These are phyloP conservation scores for Drosophila tristis DNA, from an alignment of 1,140 invertebrate genomes.

Conservation along the genomic window DNA sequence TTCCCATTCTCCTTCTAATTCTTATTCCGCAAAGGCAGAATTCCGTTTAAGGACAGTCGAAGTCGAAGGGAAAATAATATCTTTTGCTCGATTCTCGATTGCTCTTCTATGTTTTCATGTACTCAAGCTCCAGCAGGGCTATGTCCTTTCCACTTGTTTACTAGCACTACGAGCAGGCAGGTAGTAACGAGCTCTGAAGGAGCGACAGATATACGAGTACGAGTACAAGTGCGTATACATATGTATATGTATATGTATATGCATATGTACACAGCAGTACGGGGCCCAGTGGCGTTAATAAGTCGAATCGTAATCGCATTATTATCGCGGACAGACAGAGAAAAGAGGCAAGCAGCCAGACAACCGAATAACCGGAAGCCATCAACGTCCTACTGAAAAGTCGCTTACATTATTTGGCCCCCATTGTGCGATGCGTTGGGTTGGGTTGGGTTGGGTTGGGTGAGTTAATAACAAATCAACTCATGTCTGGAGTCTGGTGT, in stretches of 20 bases:
- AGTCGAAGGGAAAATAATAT: no score
- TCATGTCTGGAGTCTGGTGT: no score
- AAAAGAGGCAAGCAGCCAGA: conserved; percentile 5
- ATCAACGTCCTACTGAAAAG: conserved; percentile 21
- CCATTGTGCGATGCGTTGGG: conserved; percentile 1
- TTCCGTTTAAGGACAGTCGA: no score
- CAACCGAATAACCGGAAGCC: conserved; percentile 14
- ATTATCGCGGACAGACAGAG: conserved; percentile 54
- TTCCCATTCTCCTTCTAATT: not conserved
- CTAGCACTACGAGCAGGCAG: not conserved
- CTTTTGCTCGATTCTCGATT: no score
- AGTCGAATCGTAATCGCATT: conserved; percentile 76
- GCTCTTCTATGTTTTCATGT: no score
- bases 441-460: conserved; percentile 6
- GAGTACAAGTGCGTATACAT: no score
- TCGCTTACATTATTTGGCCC: conserved; percentile 16
- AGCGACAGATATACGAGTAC: conserved; percentile 8
- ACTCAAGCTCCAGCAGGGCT: no score
- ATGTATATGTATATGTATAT: no score
- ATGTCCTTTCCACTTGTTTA: no score
- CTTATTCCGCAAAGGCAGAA: not conserved
- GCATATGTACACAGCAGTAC: conserved; percentile 18
- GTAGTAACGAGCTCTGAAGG: not conserved
- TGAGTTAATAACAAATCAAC: conserved; percentile 18
- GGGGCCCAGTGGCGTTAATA: conserved; percentile 57